These are phyloP conservation scores for Cossypha dichroa DNA, from an alignment of 2,797 vertebrate genomes.

Conservation along the genomic window DNA sequence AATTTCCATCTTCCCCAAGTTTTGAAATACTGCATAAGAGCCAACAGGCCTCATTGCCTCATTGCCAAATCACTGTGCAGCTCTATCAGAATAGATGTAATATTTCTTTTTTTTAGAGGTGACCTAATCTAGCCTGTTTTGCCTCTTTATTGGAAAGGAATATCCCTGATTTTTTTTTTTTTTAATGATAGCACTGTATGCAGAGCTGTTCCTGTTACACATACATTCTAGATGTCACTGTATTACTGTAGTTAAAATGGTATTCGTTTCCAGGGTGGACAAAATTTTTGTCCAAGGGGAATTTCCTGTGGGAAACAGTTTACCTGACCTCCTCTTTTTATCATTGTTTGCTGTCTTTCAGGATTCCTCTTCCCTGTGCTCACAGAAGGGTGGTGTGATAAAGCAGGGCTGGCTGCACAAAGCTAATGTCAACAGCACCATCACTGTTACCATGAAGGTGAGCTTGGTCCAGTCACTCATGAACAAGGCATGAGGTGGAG, in stretches of 20 bases:
- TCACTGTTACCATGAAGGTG: conserved; percentile 98
- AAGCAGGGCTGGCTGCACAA: conserved; percentile 98
- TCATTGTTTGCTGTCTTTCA: conserved; percentile 59
- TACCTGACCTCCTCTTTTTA: background rate
- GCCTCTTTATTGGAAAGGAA: background rate
- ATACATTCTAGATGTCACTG: rapidly evolving
- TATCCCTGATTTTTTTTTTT: background rate
- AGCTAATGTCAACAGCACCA: conserved; percentile 96
- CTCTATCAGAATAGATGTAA: background rate
- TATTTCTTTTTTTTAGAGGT: background rate
- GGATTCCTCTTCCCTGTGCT: conserved; percentile 92
- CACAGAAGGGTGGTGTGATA: conserved; percentile 93
- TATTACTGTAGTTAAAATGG: background rate
- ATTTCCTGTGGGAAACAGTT: background rate
- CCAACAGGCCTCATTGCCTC: background rate
- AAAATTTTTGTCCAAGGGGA: background rate
- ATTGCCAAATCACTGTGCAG: background rate
- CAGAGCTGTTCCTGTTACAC: background rate
- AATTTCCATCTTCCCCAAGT: background rate
- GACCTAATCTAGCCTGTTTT: background rate
- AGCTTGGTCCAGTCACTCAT: conserved; percentile 32
- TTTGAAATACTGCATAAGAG: background rate
- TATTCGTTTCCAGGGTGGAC: background rate
- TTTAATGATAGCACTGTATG: rapidly evolving
- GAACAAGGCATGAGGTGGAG: rapidly evolving